These are phyloP conservation scores for Trichogramma evanescens DNA, from an alignment of 2,888 invertebrate genomes.

Conservation along the genomic window DNA sequence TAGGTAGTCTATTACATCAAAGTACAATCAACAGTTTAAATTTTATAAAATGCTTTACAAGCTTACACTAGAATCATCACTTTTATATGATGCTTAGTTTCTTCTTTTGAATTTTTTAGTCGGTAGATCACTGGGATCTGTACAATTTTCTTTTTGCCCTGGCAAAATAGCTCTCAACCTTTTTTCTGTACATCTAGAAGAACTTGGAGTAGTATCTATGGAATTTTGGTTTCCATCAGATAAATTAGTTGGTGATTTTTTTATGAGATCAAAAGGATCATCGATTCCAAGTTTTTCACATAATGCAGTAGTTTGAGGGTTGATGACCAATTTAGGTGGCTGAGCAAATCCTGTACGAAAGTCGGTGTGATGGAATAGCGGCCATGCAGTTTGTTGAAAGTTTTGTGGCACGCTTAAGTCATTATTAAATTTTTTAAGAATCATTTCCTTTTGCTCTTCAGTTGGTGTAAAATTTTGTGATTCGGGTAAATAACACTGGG, in stretches of 20 bases:
- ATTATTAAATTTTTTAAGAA: constrained; percentile 59
- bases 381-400: constrained; percentile 70
- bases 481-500: constrained; percentile 52
- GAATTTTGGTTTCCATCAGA: not conserved
- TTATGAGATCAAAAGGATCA: constrained; percentile 68
- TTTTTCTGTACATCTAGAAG: no score
- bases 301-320: constrained; percentile 65
- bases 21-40: no score
- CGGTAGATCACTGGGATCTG: constrained; percentile 47
- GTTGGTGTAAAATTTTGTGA: constrained; percentile 65
- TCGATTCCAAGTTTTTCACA: constrained; percentile 67
- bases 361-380: constrained; percentile 51
- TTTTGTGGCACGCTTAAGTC: constrained; percentile 67
- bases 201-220: constrained; percentile 10
- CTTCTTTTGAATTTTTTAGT: no score
- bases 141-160: no score
- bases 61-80: no score
- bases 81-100: no score
- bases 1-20: no score
- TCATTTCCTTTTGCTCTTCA: constrained; percentile 61
- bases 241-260: constrained; percentile 26
- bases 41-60: no score
- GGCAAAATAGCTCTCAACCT: no score
- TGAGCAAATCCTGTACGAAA: constrained; percentile 30
- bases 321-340: constrained; percentile 49